Conservation (phyloP, 2,113 vertebrate genomes). For the Edolisoma coerulescens region DNA sequence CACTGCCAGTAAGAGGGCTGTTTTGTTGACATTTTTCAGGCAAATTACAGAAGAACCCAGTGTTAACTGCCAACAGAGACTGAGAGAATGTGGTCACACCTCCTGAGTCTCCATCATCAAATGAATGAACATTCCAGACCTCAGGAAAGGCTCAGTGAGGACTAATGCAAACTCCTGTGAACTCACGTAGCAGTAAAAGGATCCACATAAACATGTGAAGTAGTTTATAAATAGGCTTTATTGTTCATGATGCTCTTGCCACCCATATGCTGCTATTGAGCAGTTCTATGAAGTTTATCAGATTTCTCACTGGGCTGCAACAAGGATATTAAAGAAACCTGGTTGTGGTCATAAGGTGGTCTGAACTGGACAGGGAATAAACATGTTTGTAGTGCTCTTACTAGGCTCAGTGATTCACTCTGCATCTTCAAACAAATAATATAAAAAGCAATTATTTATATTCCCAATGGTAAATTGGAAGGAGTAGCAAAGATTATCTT, state of each 20-base stretch:
- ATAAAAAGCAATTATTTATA: background rate
- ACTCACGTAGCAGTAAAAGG: background rate
- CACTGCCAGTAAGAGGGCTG: background rate
- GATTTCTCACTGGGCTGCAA: background rate
- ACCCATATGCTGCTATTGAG: background rate
- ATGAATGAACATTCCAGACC: background rate
- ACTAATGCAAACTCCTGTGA: background rate
- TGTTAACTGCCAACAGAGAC: background rate
- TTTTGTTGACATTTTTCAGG: background rate
- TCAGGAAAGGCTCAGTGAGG: background rate
- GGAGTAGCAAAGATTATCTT: background rate
- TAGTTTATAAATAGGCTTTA: background rate
- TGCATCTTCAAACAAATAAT: background rate
- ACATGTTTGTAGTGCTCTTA: background rate
- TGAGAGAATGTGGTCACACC: background rate
- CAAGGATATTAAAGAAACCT: background rate
- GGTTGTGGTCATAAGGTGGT: background rate
- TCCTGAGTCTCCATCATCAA: background rate
- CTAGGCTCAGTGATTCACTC: background rate
- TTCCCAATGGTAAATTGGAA: background rate
- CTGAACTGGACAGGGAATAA: background rate
- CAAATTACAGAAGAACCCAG: background rate
- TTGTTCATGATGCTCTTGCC: background rate
- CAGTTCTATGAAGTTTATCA: background rate
- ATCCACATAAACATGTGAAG: background rate